Evolutionary conservation across 2,888 invertebrate genomes (phyloP).

Genomic region (Drosophila mimetica): DNA sequence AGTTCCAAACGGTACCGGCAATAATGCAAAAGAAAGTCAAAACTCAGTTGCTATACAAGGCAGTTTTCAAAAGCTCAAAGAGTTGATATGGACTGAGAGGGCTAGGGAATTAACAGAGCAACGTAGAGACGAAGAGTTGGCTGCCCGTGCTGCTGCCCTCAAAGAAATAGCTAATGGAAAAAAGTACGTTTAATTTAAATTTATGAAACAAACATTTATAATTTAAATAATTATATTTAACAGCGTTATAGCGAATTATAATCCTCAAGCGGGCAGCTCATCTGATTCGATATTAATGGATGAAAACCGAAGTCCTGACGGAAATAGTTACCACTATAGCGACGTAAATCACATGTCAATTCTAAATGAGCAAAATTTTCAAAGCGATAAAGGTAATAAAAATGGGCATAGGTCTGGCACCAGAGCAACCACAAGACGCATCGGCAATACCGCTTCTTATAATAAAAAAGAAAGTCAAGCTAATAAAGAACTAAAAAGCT

Average conservation of each 20-base stretch:
- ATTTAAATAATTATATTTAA: neutral
- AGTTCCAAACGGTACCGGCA: constrained; percentile 44
- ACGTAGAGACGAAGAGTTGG: constrained; percentile 89
- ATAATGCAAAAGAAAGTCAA: constrained; percentile 42
- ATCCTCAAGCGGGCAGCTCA: constrained; percentile 35
- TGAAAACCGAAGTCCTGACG: constrained; percentile 78
- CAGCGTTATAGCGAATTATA: constrained; percentile 57
- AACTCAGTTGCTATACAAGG: constrained; percentile 81
- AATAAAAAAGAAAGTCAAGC: constrained; percentile 9
- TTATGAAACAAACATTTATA: neutral
- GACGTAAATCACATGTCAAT: constrained; percentile 57
- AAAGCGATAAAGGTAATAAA: constrained; percentile 35
- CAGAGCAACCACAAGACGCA: constrained; percentile 45
- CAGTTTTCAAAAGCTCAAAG: constrained; percentile 91
- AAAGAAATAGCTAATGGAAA: constrained; percentile 88
- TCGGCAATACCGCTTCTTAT: constrained; percentile 38
- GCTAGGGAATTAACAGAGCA: constrained; percentile 91
- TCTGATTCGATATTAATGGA: constrained; percentile 71
- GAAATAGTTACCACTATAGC: constrained; percentile 52
- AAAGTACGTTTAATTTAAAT: constrained; percentile 83
- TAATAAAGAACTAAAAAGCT: constrained; percentile 22
- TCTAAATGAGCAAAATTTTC: constrained; percentile 34
- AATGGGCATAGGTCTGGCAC: constrained; percentile 11
- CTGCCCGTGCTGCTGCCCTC: constrained; percentile 87
- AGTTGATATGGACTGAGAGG: constrained; percentile 91